Conservation (phyloP, 2,888 invertebrate genomes). For the Agrochola lota region DNA sequence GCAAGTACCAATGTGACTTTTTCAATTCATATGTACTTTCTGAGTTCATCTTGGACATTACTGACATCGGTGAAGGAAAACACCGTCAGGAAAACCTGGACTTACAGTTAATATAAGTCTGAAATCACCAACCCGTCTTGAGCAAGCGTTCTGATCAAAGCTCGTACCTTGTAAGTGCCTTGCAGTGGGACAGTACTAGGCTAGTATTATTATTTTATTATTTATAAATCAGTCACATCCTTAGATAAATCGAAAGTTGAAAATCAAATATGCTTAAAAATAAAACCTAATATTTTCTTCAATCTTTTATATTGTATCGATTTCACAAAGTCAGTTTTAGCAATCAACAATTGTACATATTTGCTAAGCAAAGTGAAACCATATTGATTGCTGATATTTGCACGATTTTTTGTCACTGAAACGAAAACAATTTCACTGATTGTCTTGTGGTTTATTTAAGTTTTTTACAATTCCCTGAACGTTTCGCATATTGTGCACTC, state of each 20-base stretch:
- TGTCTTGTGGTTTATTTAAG: constrained; percentile 53
- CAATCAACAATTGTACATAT: constrained; percentile 5
- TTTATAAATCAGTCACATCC: not conserved
- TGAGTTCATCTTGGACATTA: too few species aligned
- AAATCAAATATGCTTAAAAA: not conserved
- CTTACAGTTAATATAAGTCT: too few species aligned
- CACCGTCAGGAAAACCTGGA: too few species aligned
- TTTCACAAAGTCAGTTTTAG: not conserved
- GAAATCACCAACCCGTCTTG: too few species aligned
- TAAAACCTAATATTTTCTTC: not conserved
- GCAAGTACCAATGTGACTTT: too few species aligned
- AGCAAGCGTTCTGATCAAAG: too few species aligned
- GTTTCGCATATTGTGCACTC: constrained; percentile 25
- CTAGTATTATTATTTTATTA: too few species aligned
- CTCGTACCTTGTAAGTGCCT: too few species aligned
- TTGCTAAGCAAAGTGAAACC: constrained; percentile 25
- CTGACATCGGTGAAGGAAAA: too few species aligned
- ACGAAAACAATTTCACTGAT: constrained; percentile 48
- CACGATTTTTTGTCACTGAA: constrained; percentile 23
- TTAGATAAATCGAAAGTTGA: not conserved
- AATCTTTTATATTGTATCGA: too few species aligned
- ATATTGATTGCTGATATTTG: constrained; percentile 41
- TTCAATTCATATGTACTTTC: too few species aligned
- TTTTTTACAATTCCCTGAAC: constrained; percentile 30
- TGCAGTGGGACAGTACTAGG: too few species aligned